Base-by-base conservation (phyloP, 1,140 invertebrate species). In the Rhyzopertha dominica region DNA sequence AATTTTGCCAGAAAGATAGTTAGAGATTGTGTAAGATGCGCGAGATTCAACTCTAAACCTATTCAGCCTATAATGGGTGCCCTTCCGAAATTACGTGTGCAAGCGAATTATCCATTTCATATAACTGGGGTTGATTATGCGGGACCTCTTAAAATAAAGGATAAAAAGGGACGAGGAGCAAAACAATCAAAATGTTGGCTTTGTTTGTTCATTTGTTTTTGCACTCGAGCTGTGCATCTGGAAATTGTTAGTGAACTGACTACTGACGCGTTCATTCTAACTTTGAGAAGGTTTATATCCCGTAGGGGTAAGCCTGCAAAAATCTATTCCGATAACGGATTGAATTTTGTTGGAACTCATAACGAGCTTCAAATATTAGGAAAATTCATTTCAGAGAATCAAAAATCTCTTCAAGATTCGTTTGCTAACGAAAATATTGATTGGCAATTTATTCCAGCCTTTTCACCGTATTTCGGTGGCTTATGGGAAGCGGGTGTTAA, bases 251-350 rank as follows among this genome's bases (percentile, higher is more conserved):
- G 40, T 28, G 22, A 23, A 16, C 18, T 54, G 18, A 19, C 44
- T 12, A 44, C 47, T 19, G 18, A 50, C n/a, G 25, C 45, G n/a
- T 52, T 49, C 54, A 9, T 53, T 24, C 34, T 59, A 47, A 49
- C 58, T 12, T 38, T 65, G 3, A 38, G 56, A n/a, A 19, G 64
- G n/a, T 70, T 69, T 42, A 42, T 64, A 8, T 19, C 50, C 10
- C n/a, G 55, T 5, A 25, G 66, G 42, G 56, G 59, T 5, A 43
- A 35, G 25, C 31, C 29, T 3, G 10, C n/a, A 18, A n/a, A 31
- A 22, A 35, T 43, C 13, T n/a, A n/a, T n/a, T n/a, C n/a, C n/a
- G n/a, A n/a, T n/a, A n/a, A n/a, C n/a, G n/a, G n/a, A n/a, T n/a
- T 34, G 12, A 43, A 32, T 30, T 43, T 43, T 4, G 29, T 34